Evolutionary conservation across 64 coral and sea anemone species (phyloP), one percentile per base, ranked within the genome.

Genomic region (Montipora foliosa): DNA sequence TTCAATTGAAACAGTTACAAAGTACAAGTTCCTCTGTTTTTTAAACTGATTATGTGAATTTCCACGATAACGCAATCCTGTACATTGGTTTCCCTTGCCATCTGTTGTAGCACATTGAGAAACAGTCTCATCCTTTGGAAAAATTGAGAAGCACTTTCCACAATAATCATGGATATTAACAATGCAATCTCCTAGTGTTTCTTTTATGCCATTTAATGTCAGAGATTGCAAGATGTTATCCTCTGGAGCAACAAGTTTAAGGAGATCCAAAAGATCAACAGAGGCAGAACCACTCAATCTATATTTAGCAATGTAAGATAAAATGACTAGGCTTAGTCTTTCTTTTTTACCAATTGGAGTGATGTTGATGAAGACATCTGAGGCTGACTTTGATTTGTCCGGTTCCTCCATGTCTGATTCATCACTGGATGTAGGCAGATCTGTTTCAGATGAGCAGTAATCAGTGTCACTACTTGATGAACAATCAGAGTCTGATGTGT

Each of bases 1-100:
- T 49, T 87, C 84, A 3, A 87, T 16, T 4, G 84, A 87, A 72
- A 87, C 19, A 9, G 84, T 87, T 19, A 87, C 84, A 87, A 87
- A 87, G 22, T 87, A 87, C 11, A 87, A 15, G 46, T 74, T 87
- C 29, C 60, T 87, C 71, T 73, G 64, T 37, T 87, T 87, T 5
- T 87, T 70, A 87, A 19, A 3, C 12, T 73, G 84, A 74, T 51
- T 75, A 4, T 5, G 4, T 13, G 20, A 19, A 73, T 74, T 74
- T 22, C 84, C 84, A 71, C 67, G 67, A 87, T 74, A 87, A 8
- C 44, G 44, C 4, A 87, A 52, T 49, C 66, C 84, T 20, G 84
- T 49, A 14, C 84, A 87, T 87, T 87, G 66, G 1, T 87, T 74
- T 87, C 46, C 84, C 5, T 50, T 17, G 21, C 6, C 11, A 15